phyloP scores from a whole-genome alignment of 1,140 invertebrate genomes.

The Musca domestica region DNA sequence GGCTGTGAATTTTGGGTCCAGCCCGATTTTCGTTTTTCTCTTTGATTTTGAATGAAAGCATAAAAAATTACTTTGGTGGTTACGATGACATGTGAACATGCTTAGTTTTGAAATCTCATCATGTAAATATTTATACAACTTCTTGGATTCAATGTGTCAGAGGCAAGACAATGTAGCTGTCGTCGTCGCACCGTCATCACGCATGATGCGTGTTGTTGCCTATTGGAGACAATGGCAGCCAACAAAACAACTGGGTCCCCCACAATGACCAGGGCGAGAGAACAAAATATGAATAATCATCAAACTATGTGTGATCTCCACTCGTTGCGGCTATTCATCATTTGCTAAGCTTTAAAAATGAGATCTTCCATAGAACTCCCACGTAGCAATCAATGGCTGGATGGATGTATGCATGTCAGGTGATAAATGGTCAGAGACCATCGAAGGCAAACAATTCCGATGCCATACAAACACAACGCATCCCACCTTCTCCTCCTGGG shows the following conservation, averaged over 20 bases:
- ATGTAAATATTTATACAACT: constrained; percentile 17
- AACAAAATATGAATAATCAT: constrained; percentile 17
- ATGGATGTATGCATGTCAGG: not conserved
- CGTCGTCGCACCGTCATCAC: too few species aligned
- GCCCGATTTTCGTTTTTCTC: too few species aligned
- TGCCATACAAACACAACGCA: too few species aligned
- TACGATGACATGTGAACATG: constrained; percentile 16
- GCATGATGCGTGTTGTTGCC: too few species aligned
- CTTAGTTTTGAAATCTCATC: constrained; percentile 7
- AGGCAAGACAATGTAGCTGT: too few species aligned
- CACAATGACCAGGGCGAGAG: not conserved
- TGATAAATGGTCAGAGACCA: constrained; percentile 5
- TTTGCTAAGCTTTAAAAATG: constrained; percentile 7
- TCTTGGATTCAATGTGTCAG: not conserved
- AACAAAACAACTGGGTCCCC: not conserved
- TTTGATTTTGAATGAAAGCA: not conserved
- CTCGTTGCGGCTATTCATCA: not conserved
- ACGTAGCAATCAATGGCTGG: constrained; percentile 12
- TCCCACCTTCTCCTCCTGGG: too few species aligned
- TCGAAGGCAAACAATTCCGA: too few species aligned
- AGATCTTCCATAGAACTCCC: constrained; percentile 10
- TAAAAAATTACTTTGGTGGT: constrained; percentile 8
- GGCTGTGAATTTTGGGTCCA: too few species aligned
- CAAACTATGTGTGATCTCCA: constrained; percentile 10
- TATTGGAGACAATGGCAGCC: too few species aligned